Evolutionary conservation across 2,888 invertebrate genomes (phyloP).

Genomic region (Aricia artaxerxes): DNA sequence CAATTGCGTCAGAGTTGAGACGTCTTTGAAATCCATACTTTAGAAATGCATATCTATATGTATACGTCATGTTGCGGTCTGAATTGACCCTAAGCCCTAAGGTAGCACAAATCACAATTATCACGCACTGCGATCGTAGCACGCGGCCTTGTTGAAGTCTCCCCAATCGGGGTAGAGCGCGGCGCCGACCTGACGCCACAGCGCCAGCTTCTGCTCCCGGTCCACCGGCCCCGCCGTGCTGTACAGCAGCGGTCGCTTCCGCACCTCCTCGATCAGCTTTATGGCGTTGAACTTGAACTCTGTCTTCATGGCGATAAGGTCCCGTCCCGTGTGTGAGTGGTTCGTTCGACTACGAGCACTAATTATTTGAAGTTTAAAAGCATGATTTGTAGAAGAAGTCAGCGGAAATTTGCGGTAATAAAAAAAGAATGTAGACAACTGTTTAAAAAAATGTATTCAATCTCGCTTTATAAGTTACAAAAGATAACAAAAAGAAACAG

Average conservation of each 20-base stretch:
- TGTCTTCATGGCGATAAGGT: conserved; percentile 37
- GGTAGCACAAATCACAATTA: background rate
- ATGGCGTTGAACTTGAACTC: conserved; percentile 54
- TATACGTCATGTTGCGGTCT: too few relatives aligned
- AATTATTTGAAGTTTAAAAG: too few relatives aligned
- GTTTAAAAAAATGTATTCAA: background rate
- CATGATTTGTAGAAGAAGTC: too few relatives aligned
- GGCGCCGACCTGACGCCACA: conserved; percentile 72
- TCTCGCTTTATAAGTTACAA: background rate
- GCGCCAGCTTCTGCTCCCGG: conserved; percentile 65
- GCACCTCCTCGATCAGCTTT: conserved; percentile 67
- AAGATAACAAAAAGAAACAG: background rate
- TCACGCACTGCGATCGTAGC: conserved; percentile 66
- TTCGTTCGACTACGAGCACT: too few relatives aligned
- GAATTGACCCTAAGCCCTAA: too few relatives aligned
- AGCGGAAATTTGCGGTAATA: too few relatives aligned
- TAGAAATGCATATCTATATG: too few relatives aligned
- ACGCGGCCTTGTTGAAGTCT: conserved; percentile 62
- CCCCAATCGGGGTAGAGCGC: conserved; percentile 64
- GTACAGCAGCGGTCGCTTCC: conserved; percentile 67
- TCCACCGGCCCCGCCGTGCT: conserved; percentile 68
- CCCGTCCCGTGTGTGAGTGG: too few relatives aligned
- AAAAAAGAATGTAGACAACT: too few relatives aligned
- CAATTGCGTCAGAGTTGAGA: too few relatives aligned
- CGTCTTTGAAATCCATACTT: too few relatives aligned